These are phyloP conservation scores for Drosophila meridiana DNA, from an alignment of 2,888 invertebrate genomes.

Conservation along the genomic window DNA sequence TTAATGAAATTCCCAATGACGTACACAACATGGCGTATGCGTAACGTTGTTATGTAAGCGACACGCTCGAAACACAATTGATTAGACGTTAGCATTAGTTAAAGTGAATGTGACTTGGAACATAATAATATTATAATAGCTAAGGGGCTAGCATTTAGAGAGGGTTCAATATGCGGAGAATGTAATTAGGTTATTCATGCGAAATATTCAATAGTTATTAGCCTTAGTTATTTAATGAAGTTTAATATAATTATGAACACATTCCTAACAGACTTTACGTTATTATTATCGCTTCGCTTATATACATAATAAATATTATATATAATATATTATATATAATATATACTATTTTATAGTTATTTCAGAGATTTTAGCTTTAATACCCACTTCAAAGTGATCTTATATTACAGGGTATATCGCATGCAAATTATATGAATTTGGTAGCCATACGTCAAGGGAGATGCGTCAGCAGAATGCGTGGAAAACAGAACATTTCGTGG, in stretches of 20 bases:
- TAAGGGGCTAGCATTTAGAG: not conserved
- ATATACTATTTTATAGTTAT: not conserved
- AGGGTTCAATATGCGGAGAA: not conserved
- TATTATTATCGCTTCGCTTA: not conserved
- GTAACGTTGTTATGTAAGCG: slow-evolving; percentile 35
- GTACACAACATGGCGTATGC: slow-evolving; percentile 65
- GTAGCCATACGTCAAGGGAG: slow-evolving; percentile 48
- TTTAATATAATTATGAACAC: not conserved
- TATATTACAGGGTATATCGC: slow-evolving; percentile 12
- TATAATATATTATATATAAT: too few relatives aligned
- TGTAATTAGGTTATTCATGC: not conserved
- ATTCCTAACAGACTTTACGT: not conserved
- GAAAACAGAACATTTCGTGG: not conserved
- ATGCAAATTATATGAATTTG: slow-evolving; percentile 29
- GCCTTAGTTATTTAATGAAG: not conserved
- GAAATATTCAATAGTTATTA: not conserved
- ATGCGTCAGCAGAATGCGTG: slow-evolving; percentile 23
- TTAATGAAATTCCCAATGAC: slow-evolving; percentile 68
- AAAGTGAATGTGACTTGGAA: slow-evolving; percentile 7
- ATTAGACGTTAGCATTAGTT: slow-evolving; percentile 8
- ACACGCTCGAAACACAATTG: slow-evolving; percentile 33
- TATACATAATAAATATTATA: not conserved
- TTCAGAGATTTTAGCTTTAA: not conserved
- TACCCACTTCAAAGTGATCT: not conserved
- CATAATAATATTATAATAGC: not conserved